Base-by-base conservation (phyloP, 2,888 invertebrate genomes). In the Cataglyphis rosenhaueri region DNA sequence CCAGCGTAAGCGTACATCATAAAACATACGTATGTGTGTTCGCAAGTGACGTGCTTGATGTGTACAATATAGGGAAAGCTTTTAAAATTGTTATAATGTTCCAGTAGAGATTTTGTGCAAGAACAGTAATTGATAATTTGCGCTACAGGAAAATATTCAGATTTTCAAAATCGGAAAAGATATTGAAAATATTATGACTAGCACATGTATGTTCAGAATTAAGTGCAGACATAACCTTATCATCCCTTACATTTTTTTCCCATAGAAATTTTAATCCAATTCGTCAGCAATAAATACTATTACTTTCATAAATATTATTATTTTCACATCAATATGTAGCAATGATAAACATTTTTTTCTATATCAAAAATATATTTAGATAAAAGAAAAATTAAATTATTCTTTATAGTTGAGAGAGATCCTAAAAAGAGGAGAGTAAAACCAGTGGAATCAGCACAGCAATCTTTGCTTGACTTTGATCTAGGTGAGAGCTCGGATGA, bases 401-500 rank as follows among this genome's bases (percentile, higher is more conserved):
- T 91, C 84, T 87, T 90, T 91, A 75, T 89, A 96, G 95, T 96
- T 90, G 96, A 96, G 92, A 94, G 98, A 92, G 97, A 97, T 94
- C 97, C 97, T 12, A 97, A 97, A 87, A 98, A 98, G 94, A 95
- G 98, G 81, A 96, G 96, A 93, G 97, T 98, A 52, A 98, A 97
- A 94, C 98, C 97, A 85, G 97, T 96, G 83, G 97, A 96, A 92
- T 96, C 97, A 10, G 96, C 96, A 61, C 97, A 97, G 86, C 94
- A 94, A 61, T 97, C 97, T 9, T 95, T 98, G 81, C 95, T 98
- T 73, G 97, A 98, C 94, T 97, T 98, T 91, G 98, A 98, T 95
- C 95, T 98, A 84, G 98, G 97, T 55, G 98, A 98, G 94, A 98
- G 98, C 93, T 98, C 98, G 0, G 98, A 99, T 93, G 99, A 99